Evolutionary conservation across 2,888 invertebrate genomes (phyloP).

Genomic region (Caprella mutica): DNA sequence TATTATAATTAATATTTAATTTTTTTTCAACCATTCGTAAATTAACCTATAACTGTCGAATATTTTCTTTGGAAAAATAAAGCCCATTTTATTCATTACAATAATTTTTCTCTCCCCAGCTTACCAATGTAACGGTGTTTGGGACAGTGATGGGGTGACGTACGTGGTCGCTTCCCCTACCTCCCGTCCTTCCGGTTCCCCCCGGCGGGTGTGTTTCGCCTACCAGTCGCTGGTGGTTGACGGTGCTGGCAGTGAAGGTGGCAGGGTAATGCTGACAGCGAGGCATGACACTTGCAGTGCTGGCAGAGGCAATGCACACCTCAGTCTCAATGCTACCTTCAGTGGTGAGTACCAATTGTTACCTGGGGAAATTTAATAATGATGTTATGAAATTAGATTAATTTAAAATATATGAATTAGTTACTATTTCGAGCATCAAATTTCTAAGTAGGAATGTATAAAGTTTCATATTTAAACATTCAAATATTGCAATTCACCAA

Average conservation of each 20-base stretch:
- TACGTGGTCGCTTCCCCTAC: constrained; percentile 35
- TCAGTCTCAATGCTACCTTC: constrained; percentile 30
- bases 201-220: constrained; percentile 27
- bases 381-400: too few species aligned
- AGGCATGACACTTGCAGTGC: constrained; percentile 29
- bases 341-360: constrained; percentile 10
- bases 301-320: constrained; percentile 19
- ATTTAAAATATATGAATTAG: too few species aligned
- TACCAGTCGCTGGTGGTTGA: constrained; percentile 12
- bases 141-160: constrained; percentile 35
- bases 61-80: too few species aligned
- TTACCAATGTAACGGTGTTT: constrained; percentile 35
- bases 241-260: neutral
- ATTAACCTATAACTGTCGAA: too few species aligned
- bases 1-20: too few species aligned
- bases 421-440: too few species aligned
- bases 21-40: too few species aligned
- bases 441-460: too few species aligned
- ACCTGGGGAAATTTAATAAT: neutral
- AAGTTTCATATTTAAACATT: too few species aligned
- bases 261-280: constrained; percentile 23
- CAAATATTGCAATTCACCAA: too few species aligned
- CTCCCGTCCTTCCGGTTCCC: constrained; percentile 18
- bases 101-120: constrained; percentile 24
- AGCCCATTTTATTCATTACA: too few species aligned